These are phyloP conservation scores for Montifringilla adamsi DNA, from an alignment of 2,113 vertebrate species.

Conservation along the genomic window DNA sequence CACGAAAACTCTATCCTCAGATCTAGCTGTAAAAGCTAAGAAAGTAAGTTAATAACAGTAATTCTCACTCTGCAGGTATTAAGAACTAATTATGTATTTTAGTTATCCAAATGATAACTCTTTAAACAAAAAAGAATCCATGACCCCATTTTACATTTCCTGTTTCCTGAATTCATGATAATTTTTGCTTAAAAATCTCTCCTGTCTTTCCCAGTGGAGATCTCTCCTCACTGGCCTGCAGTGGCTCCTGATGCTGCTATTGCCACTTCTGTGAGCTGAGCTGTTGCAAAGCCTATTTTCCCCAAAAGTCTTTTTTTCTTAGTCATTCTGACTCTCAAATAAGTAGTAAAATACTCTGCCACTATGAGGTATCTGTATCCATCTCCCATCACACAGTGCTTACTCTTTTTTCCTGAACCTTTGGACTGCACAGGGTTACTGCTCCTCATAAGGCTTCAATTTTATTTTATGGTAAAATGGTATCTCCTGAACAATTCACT, in stretches of 20 bases:
- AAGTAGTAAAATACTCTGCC: background rate
- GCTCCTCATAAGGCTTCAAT: background rate
- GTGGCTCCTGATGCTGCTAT: background rate
- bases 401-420: background rate
- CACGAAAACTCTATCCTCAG: background rate
- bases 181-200: background rate
- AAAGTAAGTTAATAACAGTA: background rate
- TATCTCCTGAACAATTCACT: background rate
- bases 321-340: background rate
- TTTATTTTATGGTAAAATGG: background rate
- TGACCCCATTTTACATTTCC: background rate
- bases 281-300: background rate
- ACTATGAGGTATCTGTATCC: rapidly evolving
- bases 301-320: background rate
- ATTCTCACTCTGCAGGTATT: background rate
- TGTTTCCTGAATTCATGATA: background rate
- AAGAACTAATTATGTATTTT: background rate
- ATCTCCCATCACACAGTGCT: background rate
- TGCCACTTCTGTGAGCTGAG: background rate
- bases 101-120: background rate
- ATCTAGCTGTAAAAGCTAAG: background rate
- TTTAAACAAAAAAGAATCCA: background rate
- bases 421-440: background rate
- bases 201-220: background rate
- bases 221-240: rapidly evolving